A percentile compares a stretch with the other conserved stretches of the same genome.
phyloP scores from a whole-genome alignment of 2,888 invertebrate species.

The Drepana falcataria region DNA sequence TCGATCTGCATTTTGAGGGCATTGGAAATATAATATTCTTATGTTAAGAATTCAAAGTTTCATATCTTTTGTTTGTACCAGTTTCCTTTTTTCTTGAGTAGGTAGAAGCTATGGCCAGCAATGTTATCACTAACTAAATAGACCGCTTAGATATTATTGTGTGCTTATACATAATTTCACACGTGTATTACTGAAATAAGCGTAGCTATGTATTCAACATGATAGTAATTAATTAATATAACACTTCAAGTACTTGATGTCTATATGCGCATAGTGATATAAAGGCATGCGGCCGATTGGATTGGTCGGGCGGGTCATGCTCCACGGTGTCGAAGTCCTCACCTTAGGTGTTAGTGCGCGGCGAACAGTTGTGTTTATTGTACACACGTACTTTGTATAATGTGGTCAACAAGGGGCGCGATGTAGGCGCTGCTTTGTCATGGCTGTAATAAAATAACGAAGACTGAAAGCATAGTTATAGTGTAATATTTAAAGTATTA shows the following conservation, averaged over 20 bases:
- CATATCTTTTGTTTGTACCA: background rate
- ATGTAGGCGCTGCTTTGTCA: conserved; percentile 47
- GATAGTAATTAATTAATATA: conserved; percentile 1
- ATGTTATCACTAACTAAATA: conserved; percentile 33
- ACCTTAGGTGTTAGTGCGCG: conserved; percentile 8
- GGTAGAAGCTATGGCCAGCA: conserved; percentile 50
- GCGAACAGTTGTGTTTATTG: conserved; percentile 20
- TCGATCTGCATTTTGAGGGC: background rate
- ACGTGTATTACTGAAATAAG: conserved; percentile 1
- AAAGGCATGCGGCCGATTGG: background rate
- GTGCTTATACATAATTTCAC: background rate
- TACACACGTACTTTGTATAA: conserved; percentile 38
- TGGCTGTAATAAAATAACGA: conserved; percentile 73
- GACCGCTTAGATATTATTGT: background rate
- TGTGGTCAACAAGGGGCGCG: conserved; percentile 48
- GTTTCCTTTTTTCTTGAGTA: no score
- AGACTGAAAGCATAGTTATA: conserved; percentile 76
- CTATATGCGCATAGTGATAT: conserved; percentile 11
- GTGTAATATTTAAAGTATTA: conserved; percentile 70
- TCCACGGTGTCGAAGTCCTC: conserved; percentile 6
- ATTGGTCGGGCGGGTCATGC: conserved; percentile 5
- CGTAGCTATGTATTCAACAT: background rate
- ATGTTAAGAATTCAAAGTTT: background rate
- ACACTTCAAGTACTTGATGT: conserved; percentile 11
- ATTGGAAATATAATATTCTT: background rate